A percentile compares a stretch with the other conserved stretches of the same genome.
Conservation (phyloP, 2,888 invertebrate genomes). For the Polydrusus tereticollis region DNA sequence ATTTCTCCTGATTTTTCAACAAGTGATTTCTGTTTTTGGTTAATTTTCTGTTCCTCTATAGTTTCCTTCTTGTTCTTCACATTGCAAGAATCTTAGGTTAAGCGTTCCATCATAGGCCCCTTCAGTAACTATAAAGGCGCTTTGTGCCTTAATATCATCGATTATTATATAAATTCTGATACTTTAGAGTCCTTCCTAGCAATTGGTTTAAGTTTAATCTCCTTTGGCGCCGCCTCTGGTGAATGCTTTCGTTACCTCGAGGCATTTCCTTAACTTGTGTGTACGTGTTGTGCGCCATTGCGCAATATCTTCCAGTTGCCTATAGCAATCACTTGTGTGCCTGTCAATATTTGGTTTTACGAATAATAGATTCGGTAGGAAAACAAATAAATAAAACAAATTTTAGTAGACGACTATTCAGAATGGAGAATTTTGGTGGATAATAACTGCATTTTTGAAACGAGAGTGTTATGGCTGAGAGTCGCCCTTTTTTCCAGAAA, state of each 20-base stretch:
- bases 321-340: too few species aligned
- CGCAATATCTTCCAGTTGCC: slow-evolving; percentile 64
- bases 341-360: too few species aligned
- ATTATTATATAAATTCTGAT: slow-evolving; percentile 63
- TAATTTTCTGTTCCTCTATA: slow-evolving; percentile 49
- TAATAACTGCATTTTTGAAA: too few species aligned
- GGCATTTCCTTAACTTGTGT: slow-evolving; percentile 61
- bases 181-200: slow-evolving; percentile 57
- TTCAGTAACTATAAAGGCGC: slow-evolving; percentile 56
- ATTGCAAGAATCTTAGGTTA: slow-evolving; percentile 60
- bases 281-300: too few species aligned
- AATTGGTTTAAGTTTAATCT: slow-evolving; percentile 64
- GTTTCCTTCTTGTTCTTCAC: slow-evolving; percentile 62
- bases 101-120: slow-evolving; percentile 57
- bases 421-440: too few species aligned
- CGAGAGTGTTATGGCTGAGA: too few species aligned
- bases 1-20: slow-evolving; percentile 60
- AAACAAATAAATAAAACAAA: too few species aligned
- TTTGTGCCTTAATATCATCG: slow-evolving; percentile 60
- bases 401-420: too few species aligned
- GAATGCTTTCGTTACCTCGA: slow-evolving; percentile 62
- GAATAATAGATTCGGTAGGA: too few species aligned
- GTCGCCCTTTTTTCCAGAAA: too few species aligned
- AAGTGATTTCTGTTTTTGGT: slow-evolving; percentile 54
- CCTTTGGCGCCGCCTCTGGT: slow-evolving; percentile 67